Base-by-base conservation (phyloP, 2,888 invertebrate genomes). In the Caenorhabditis sulstoni region DNA sequence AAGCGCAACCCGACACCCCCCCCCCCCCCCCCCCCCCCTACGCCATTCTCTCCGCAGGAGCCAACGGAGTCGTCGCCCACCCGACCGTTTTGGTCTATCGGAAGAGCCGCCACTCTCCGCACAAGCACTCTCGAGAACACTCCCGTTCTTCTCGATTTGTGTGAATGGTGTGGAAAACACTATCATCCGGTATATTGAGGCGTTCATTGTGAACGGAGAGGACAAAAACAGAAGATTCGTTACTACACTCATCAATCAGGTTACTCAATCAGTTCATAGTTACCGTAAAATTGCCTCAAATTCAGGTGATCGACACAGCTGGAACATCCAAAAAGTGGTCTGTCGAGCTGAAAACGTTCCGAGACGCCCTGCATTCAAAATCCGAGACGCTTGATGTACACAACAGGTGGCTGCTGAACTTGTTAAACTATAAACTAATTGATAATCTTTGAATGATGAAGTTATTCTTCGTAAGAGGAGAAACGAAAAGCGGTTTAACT, bases 271-370 rank as follows among this genome's bases (percentile, higher is more conserved):
- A n/a, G n/a, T n/a, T n/a, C n/a, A n/a, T n/a, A n/a, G n/a, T n/a
- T n/a, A n/a, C n/a, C n/a, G n/a, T n/a, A n/a, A n/a, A n/a, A n/a
- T n/a, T n/a, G 8, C n/a, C 7, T 35, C 2, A 8, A 18, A 55
- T 62, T 22, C 44, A 71, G 71, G 55, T 64, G 5, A 57, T 71
- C 4, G 62, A 71, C 23, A 71, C 71, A 1, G 71, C 64, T 0
- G 57, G 62, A 16, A 71, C 71, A 20, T 71, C 71, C 1, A 71
- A 71, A 9, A 71, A 71, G 39, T 71, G 71, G 64, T 64, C 71
- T 1, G 49, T 50, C 1, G 71, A 71, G n/a, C 14, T 71, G 23
- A 64, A 64, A 20, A 18, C 49, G 3, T n/a, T 64, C 12, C 49
- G 49, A 7, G 71, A 71, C 9, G 57, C 41, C 12, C 7, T 71